Evolutionary conservation across 2,113 vertebrate genomes (phyloP).

Genomic region (Noturus placidus): DNA sequence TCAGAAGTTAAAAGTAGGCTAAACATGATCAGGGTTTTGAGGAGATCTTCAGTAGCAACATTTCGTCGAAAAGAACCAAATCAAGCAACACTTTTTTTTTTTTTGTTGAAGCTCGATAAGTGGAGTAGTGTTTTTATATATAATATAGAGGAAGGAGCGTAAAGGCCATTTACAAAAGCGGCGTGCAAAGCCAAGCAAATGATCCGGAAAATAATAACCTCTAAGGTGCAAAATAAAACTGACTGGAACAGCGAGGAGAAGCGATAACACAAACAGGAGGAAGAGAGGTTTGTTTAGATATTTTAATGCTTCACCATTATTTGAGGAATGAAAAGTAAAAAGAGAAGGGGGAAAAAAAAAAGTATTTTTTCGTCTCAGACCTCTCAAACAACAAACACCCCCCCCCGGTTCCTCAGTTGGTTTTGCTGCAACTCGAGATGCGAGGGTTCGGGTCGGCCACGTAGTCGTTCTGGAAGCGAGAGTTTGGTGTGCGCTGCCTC

Average conservation of each 20-base stretch:
- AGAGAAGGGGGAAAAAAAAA: not conserved
- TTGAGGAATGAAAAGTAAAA: not conserved
- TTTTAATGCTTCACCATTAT: not conserved
- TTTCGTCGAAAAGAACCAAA: conserved; percentile 3
- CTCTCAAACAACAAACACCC: too few species aligned
- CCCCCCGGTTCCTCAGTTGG: conserved; percentile 18
- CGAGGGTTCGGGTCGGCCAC: conserved; percentile 72
- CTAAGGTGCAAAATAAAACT: conserved; percentile 2
- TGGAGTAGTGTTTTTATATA: conserved; percentile 9
- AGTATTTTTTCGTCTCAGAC: not conserved
- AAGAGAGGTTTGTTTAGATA: not conserved
- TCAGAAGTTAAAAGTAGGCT: conserved; percentile 15
- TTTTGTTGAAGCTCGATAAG: not conserved
- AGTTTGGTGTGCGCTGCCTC: conserved; percentile 87
- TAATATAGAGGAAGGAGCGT: not conserved
- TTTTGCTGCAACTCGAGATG: conserved; percentile 37
- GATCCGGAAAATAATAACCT: not conserved
- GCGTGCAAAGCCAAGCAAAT: conserved; percentile 3
- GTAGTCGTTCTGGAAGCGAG: conserved; percentile 90
- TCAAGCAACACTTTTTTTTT: not conserved
- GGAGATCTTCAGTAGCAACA: conserved; percentile 47
- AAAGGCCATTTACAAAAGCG: conserved; percentile 35
- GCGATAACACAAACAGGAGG: not conserved
- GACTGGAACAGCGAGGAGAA: not conserved
- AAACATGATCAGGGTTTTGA: conserved; percentile 24